Conservation (phyloP, 2,113 vertebrate genomes). For the Nannospalax galili region DNA sequence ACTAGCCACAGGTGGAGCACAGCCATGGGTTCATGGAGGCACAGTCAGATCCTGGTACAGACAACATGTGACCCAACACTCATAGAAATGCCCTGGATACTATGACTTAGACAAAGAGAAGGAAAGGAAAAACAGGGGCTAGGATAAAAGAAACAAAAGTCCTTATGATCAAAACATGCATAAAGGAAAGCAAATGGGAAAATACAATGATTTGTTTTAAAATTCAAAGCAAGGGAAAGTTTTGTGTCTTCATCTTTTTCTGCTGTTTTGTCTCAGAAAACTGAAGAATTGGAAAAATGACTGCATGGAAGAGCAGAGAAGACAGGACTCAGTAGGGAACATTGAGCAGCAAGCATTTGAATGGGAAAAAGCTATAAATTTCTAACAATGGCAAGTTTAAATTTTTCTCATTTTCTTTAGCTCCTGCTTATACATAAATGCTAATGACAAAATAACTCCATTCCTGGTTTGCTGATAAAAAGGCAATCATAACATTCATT, state of each 20-base stretch:
- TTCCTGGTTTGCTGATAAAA: not conserved
- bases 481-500: not conserved
- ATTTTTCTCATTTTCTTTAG: constrained; percentile 26
- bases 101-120: not conserved
- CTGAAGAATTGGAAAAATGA: not conserved
- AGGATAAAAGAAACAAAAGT: not conserved
- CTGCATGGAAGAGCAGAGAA: not conserved
- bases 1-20: too few species aligned
- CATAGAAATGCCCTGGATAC: not conserved
- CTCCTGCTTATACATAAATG: not conserved
- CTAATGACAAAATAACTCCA: not conserved
- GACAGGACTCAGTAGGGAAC: not conserved
- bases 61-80: not conserved
- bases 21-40: not conserved
- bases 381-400: not conserved
- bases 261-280: not conserved
- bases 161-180: not conserved
- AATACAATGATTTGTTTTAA: not conserved
- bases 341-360: not conserved
- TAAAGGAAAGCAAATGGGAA: not conserved
- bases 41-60: not conserved
- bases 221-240: not conserved
- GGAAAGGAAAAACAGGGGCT: not conserved
- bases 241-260: not conserved
- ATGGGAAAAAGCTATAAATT: not conserved